Conservation (phyloP, 92 coral and sea anemone genomes). For the Phenganax marumi region DNA sequence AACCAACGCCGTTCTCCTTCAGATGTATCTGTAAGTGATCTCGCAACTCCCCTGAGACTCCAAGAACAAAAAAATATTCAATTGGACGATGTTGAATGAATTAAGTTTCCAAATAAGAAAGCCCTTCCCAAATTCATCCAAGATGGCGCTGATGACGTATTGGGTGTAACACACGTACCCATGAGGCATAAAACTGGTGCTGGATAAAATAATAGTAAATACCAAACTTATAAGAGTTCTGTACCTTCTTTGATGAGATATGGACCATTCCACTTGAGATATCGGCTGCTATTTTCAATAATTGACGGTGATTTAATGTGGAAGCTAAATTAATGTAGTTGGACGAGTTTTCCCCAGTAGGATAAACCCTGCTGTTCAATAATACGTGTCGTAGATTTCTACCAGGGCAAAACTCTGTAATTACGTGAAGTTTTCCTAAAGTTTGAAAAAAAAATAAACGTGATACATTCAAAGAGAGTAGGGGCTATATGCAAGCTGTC, state of each 20-base stretch:
- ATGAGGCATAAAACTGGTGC: no score
- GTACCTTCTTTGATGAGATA: conserved; percentile 38
- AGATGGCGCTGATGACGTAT: no score
- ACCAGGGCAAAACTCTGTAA: conserved; percentile 1
- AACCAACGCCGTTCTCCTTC: no score
- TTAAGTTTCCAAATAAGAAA: no score
- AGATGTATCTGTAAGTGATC: no score
- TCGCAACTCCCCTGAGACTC: no score
- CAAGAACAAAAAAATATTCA: no score
- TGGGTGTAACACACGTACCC: no score
- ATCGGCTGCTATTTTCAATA: conserved; percentile 66
- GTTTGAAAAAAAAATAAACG: background rate
- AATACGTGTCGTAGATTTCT: background rate
- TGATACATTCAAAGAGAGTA: background rate
- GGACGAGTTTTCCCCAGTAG: background rate
- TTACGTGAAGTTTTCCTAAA: background rate
- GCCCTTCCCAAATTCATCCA: no score
- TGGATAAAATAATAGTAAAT: background rate
- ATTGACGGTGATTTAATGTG: conserved; percentile 71
- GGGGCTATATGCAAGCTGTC: no score
- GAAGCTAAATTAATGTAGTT: conserved; percentile 61
- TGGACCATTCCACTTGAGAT: conserved; percentile 77
- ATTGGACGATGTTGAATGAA: no score
- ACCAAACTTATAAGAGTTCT: background rate
- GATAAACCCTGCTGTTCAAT: background rate